Percentiles rank a stretch among this genome's conserved stretches.
phyloP scores from a whole-genome alignment of 1,140 invertebrate species.

The Triops longicaudatus region DNA sequence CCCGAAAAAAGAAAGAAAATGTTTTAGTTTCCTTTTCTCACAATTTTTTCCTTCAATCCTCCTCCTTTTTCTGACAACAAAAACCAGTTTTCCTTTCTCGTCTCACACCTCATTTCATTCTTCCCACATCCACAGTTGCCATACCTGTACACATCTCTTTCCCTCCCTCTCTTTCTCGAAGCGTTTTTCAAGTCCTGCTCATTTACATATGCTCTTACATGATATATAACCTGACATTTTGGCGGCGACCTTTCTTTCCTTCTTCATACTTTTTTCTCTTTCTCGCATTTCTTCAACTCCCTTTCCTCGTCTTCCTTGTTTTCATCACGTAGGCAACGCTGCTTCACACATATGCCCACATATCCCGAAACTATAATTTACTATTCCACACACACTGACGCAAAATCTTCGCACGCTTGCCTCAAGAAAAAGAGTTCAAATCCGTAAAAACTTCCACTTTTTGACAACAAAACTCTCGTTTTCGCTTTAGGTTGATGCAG shows the following conservation, averaged over 20 bases:
- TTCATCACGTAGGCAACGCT: neutral
- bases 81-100: constrained; percentile 11
- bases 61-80: neutral
- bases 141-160: neutral
- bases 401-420: too few relatives aligned
- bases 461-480: neutral
- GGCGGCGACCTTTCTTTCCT: constrained; percentile 16
- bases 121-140: constrained; percentile 7
- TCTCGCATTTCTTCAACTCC: constrained; percentile 16
- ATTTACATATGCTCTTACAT: constrained; percentile 24
- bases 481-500: neutral
- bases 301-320: constrained; percentile 27
- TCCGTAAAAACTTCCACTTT: too few relatives aligned
- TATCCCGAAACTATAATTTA: too few relatives aligned
- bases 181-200: neutral
- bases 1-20: neutral
- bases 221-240: constrained; percentile 23
- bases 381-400: too few relatives aligned
- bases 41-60: neutral
- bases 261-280: too few relatives aligned
- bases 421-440: too few relatives aligned
- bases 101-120: constrained; percentile 5
- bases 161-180: neutral
- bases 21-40: neutral
- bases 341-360: too few relatives aligned